phyloP scores from a whole-genome alignment of 2,888 invertebrate species.

The Synanthedon formicaeformis region DNA sequence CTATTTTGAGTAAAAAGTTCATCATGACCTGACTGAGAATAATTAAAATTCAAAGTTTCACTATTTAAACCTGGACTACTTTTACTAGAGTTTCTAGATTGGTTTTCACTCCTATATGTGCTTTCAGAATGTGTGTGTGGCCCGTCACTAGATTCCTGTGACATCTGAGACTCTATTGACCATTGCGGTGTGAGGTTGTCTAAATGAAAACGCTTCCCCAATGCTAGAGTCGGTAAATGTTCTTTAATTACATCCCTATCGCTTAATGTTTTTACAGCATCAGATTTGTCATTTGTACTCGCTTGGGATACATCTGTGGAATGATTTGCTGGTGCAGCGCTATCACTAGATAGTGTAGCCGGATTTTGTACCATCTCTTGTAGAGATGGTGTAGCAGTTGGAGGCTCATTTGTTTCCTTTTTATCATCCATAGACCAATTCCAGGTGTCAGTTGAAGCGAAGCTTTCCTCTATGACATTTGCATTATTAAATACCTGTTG shows the following conservation, averaged over 20 bases:
- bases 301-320: slow-evolving; percentile 18
- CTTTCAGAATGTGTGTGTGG: slow-evolving; percentile 72
- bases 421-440: slow-evolving; percentile 72
- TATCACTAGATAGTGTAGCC: slow-evolving; percentile 14
- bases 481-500: slow-evolving; percentile 41
- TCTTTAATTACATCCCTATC: slow-evolving; percentile 52
- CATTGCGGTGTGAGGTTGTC: slow-evolving; percentile 70
- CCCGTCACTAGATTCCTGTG: slow-evolving; percentile 75
- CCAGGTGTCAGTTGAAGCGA: slow-evolving; percentile 70
- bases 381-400: slow-evolving; percentile 9
- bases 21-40: slow-evolving; percentile 34
- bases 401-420: slow-evolving; percentile 22
- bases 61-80: slow-evolving; percentile 52
- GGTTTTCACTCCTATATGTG: slow-evolving; percentile 70
- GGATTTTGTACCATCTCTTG: slow-evolving; percentile 15
- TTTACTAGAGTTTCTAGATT: slow-evolving; percentile 66
- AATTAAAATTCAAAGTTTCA: slow-evolving; percentile 54
- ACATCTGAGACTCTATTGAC: slow-evolving; percentile 76
- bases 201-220: slow-evolving; percentile 52
- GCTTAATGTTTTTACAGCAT: slow-evolving; percentile 44
- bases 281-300: slow-evolving; percentile 19
- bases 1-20: slow-evolving; percentile 32
- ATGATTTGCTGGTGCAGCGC: slow-evolving; percentile 20
- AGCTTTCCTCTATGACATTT: slow-evolving; percentile 70
- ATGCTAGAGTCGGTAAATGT: slow-evolving; percentile 52